phyloP scores from a whole-genome alignment of 30 jellyfish, hydroid and myxozoan species.

The Aurelia aurita complex sp. Pacific region DNA sequence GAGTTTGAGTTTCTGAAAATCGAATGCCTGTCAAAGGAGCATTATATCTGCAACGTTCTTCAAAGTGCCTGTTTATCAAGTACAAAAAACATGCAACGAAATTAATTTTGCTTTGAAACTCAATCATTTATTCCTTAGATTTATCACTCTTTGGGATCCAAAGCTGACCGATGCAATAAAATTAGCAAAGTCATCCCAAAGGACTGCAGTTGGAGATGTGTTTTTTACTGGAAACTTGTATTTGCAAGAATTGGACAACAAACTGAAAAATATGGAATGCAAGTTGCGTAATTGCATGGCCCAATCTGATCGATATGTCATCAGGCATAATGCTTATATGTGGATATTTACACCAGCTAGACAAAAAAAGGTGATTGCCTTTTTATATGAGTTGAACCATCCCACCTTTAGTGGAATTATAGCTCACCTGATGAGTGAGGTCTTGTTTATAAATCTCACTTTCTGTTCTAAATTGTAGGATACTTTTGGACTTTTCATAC shows the following conservation, averaged over 20 bases:
- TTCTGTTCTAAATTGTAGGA: no score
- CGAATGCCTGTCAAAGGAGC: no score
- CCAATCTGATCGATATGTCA: conserved; percentile 5
- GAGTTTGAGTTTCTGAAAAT: no score
- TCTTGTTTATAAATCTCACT: no score
- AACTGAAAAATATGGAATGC: conserved; percentile 2
- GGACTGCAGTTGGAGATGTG: conserved; percentile 2
- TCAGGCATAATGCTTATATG: conserved; percentile 5
- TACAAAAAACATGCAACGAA: neutral
- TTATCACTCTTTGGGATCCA: conserved; percentile 9
- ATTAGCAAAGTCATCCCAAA: neutral
- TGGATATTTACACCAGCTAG: neutral
- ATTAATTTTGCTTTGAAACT: neutral
- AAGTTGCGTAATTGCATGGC: conserved; percentile 6
- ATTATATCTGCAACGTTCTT: no score
- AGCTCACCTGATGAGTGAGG: no score
- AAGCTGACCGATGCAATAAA: neutral
- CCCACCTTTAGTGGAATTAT: no score
- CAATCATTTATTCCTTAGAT: neutral
- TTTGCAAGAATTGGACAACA: neutral
- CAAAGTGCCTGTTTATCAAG: neutral
- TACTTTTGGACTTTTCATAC: no score
- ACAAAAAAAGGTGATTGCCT: neutral
- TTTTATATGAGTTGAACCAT: no score
- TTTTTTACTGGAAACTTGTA: neutral